These are phyloP conservation scores for Meloidogyne chitwoodi DNA, from an alignment of 1,140 invertebrate species.

Conservation along the genomic window DNA sequence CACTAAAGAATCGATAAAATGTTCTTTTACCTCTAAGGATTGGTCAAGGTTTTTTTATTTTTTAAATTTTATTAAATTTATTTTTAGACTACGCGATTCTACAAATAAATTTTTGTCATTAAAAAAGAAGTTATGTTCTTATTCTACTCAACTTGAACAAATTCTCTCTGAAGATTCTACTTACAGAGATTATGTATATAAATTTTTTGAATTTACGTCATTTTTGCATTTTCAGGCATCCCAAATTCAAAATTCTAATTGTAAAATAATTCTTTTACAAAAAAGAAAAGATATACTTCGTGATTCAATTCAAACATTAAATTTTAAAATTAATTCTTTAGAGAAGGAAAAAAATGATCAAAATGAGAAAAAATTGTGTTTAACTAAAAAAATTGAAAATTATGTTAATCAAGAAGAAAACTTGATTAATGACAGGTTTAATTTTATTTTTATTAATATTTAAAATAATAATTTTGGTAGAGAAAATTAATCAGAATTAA, in stretches of 20 bases:
- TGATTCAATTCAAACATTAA: slow-evolving; percentile 6
- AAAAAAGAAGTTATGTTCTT: neutral
- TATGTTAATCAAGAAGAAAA: slow-evolving; percentile 1
- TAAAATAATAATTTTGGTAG: too few species aligned
- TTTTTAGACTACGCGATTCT: slow-evolving; percentile 15
- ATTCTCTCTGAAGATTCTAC: slow-evolving; percentile 13
- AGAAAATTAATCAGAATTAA: too few species aligned
- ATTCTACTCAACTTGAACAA: slow-evolving; percentile 15
- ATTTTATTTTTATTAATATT: too few species aligned
- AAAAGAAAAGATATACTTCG: slow-evolving; percentile 1
- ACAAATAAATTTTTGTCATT: neutral
- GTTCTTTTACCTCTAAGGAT: slow-evolving; percentile 1
- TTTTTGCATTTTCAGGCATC: slow-evolving; percentile 13
- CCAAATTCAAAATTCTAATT: slow-evolving; percentile 24
- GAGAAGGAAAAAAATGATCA: neutral
- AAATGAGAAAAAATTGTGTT: neutral
- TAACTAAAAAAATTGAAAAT: neutral
- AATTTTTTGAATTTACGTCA: neutral
- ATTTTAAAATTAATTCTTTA: neutral
- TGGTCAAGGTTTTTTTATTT: slow-evolving; percentile 3
- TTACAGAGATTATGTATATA: slow-evolving; percentile 24
- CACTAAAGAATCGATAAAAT: neutral
- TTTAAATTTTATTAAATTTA: neutral
- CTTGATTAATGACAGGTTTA: neutral
- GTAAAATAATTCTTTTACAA: slow-evolving; percentile 9